Evolutionary conservation across 1,140 invertebrate species (phyloP).

Genomic region (Ostrea denselamellosa): DNA sequence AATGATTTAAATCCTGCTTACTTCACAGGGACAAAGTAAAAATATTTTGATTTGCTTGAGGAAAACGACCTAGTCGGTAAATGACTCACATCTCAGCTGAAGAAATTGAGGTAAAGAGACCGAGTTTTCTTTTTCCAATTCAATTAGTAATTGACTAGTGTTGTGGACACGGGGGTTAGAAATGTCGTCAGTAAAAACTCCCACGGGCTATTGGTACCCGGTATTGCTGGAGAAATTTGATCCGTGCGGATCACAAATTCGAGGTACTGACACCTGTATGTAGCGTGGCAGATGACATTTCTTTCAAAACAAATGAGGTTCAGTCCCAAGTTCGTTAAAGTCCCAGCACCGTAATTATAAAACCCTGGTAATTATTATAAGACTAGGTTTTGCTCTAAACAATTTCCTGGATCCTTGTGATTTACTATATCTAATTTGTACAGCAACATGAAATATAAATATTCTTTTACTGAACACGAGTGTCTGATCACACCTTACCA

Average conservation of each 20-base stretch:
- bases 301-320: constrained; percentile 30
- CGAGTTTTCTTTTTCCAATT: constrained; percentile 26
- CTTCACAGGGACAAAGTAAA: constrained; percentile 19
- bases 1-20: constrained; percentile 33
- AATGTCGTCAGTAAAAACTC: not conserved
- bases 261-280: constrained; percentile 25
- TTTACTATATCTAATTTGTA: not conserved
- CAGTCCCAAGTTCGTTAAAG: constrained; percentile 19
- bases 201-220: constrained; percentile 5
- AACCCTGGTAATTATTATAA: not conserved
- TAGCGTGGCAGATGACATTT: constrained; percentile 25
- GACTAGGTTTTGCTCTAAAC: not conserved
- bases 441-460: constrained; percentile 2
- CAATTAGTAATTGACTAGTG: constrained; percentile 18
- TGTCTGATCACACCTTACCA: not conserved
- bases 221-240: constrained; percentile 9
- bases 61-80: constrained; percentile 10
- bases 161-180: not conserved
- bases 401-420: not conserved
- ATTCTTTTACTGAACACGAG: not conserved
- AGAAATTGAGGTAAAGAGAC: not conserved
- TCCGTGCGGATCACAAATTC: not conserved
- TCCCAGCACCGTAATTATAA: not conserved
- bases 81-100: not conserved
- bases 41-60: constrained; percentile 23